A percentile compares a stretch with the other conserved stretches of the same genome.
phyloP scores from a whole-genome alignment of 2,113 vertebrate species.

The Phoenicopterus ruber region DNA sequence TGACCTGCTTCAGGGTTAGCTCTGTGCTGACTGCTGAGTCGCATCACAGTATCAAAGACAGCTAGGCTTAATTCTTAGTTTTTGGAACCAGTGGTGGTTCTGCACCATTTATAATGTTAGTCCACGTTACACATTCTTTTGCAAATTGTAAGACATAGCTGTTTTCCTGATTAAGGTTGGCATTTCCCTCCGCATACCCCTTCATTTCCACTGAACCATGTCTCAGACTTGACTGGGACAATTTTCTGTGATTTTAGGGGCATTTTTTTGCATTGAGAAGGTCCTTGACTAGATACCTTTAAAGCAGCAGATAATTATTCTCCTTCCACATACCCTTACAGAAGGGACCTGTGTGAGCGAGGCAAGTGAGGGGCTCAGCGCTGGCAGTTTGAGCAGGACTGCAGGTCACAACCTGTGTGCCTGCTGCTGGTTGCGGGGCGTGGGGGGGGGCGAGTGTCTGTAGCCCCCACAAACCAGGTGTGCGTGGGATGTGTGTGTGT shows the following conservation, averaged over 20 bases:
- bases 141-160: background rate
- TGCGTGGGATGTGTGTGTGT: background rate
- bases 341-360: background rate
- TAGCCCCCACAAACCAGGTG: background rate
- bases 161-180: background rate
- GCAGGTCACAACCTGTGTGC: background rate
- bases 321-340: background rate
- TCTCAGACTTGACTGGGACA: background rate
- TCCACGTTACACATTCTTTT: background rate
- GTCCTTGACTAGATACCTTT: no score
- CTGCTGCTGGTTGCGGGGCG: background rate
- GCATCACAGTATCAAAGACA: background rate
- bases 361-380: background rate
- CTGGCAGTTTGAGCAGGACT: background rate
- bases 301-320: background rate
- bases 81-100: background rate
- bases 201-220: background rate
- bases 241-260: background rate
- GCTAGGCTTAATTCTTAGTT: background rate
- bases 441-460: background rate
- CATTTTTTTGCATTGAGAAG: background rate
- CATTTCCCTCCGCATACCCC: background rate
- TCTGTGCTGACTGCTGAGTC: background rate
- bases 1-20: background rate
- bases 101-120: background rate